Percentiles rank a stretch among this genome's conserved stretches.
Evolutionary conservation across 2,797 vertebrate genomes (phyloP).

Genomic region (Sebastes glaucus): DNA sequence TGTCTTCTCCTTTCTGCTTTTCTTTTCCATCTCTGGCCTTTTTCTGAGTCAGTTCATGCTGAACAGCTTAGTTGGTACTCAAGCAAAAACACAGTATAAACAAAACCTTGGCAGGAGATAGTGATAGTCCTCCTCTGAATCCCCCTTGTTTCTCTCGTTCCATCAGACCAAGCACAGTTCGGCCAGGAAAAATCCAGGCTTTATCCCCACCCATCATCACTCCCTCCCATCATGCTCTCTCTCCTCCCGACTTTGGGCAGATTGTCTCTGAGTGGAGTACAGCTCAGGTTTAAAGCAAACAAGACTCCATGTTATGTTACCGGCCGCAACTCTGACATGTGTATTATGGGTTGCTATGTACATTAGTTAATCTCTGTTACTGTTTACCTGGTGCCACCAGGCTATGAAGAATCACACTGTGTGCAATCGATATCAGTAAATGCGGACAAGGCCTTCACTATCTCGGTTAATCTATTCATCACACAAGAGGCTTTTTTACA

Average conservation of each 20-base stretch:
- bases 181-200: slow-evolving; percentile 32
- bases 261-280: slow-evolving; percentile 22
- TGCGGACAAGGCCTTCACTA: neutral
- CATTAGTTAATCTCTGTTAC: neutral
- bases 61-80: slow-evolving; percentile 43
- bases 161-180: slow-evolving; percentile 17
- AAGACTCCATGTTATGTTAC: neutral
- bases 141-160: slow-evolving; percentile 21
- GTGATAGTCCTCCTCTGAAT: slow-evolving; percentile 10
- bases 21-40: slow-evolving; percentile 14
- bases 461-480: slow-evolving; percentile 8
- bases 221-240: slow-evolving; percentile 6
- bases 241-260: slow-evolving; percentile 21
- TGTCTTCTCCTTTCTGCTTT: slow-evolving; percentile 6
- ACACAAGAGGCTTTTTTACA: slow-evolving; percentile 40
- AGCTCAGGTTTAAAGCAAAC: slow-evolving; percentile 37
- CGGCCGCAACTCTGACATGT: neutral
- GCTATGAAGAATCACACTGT: neutral
- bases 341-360: slow-evolving; percentile 27
- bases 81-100: slow-evolving; percentile 49
- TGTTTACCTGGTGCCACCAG: neutral
- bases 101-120: slow-evolving; percentile 51
- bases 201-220: slow-evolving; percentile 21
- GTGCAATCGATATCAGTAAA: neutral
- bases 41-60: slow-evolving; percentile 38